Base-by-base conservation (phyloP, 2,888 invertebrate genomes). In the Drosophila affinis region DNA sequence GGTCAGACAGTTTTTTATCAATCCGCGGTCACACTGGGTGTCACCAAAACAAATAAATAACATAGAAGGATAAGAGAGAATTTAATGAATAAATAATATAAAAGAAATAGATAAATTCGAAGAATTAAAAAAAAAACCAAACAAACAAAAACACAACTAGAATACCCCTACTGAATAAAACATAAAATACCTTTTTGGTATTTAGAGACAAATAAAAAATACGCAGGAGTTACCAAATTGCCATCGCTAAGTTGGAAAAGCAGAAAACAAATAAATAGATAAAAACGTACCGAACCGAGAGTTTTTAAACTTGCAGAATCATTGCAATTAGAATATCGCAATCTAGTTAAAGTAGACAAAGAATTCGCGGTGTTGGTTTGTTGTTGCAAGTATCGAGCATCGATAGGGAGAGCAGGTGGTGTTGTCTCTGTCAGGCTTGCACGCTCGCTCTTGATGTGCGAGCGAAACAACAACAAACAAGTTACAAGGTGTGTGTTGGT, bases 381-480 rank as follows among this genome's bases (percentile, higher is more conserved):
- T 64, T 63, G 63, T 39, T 39, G 12, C 59, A 68, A 51, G 45
- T 59, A 54, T 69, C 65, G 67, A 69, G 52, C 57, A 72, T 24
- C 34, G 27, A 46, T 39, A 39, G 39, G 62, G 56, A 72, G 46
- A 72, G 83, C 75, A 80, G 81, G 79, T 84, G 81, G 75, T 81
- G 78, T 80, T 83, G 78, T 87, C 88, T 71, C 75, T 68, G 69
- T 86, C 81, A 58, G 72, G 52, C 87, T 59, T 21, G 53, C 12
- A 44, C 59, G 70, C 67, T 76, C 77, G 62, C 72, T 86, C 83
- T 63, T 71, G 69, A 71, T 73, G 87, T 87, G 85, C 73, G 88
- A 86, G 82, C 76, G 88, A 87, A 88, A 84, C 76, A 89, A 85
- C 89, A 87, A 82, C 89, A 83, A 87, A 86, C 79, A 81, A 81